phyloP scores from a whole-genome alignment of 1,140 invertebrate species.

The Druon quercuslanigerum region DNA sequence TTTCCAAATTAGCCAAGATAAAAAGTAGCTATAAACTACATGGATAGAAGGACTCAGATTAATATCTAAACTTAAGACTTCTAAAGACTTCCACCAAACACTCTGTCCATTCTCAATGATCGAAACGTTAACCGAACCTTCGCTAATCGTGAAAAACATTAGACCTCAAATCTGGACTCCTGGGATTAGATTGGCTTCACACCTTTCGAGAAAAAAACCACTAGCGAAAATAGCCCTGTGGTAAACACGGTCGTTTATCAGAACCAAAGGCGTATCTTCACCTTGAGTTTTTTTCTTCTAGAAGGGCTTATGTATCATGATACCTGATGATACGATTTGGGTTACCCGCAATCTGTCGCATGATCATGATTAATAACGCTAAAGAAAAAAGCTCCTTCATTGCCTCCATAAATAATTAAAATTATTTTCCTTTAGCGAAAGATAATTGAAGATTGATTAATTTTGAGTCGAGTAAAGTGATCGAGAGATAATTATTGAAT shows the following conservation, averaged over 20 bases:
- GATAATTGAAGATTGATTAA: too few relatives aligned
- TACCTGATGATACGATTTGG: too few relatives aligned
- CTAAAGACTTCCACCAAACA: neutral
- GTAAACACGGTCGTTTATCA: constrained; percentile 13
- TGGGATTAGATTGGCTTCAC: constrained; percentile 23
- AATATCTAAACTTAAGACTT: neutral
- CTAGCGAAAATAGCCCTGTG: neutral
- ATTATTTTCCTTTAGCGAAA: neutral
- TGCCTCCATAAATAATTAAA: neutral
- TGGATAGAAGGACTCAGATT: neutral
- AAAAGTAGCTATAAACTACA: too few relatives aligned
- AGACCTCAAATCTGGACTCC: constrained; percentile 22
- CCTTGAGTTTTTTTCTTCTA: neutral
- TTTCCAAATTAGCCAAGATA: too few relatives aligned
- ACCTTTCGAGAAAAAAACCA: constrained; percentile 8
- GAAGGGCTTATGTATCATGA: too few relatives aligned
- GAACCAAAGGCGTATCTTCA: neutral
- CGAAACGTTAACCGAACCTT: constrained; percentile 32
- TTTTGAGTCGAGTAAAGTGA: too few relatives aligned
- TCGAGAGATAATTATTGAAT: too few relatives aligned
- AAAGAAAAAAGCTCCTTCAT: too few relatives aligned
- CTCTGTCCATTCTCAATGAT: constrained; percentile 39
- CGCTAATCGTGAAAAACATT: constrained; percentile 40
- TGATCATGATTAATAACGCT: too few relatives aligned
- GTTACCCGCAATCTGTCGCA: too few relatives aligned